A percentile compares a stretch with the other conserved stretches of the same genome.
phyloP scores from a whole-genome alignment of 2,888 invertebrate species.

The Ametastegia equiseti region DNA sequence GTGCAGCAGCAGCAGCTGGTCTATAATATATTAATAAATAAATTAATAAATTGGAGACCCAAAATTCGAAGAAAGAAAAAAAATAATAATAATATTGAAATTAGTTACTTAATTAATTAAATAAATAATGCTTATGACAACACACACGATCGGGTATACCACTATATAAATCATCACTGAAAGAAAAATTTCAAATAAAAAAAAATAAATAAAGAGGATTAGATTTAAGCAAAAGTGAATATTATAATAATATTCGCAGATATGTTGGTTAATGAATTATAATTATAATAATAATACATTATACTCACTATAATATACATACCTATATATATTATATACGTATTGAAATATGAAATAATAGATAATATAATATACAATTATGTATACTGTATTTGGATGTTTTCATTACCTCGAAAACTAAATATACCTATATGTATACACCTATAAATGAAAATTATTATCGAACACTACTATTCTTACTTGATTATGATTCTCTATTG shows the following conservation, averaged over 20 bases:
- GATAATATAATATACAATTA: not conserved
- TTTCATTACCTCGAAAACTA: slow-evolving; percentile 17
- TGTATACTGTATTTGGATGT: slow-evolving; percentile 24
- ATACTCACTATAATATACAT: not conserved
- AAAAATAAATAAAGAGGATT: no score
- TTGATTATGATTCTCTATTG: slow-evolving; percentile 9
- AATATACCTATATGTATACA: not conserved
- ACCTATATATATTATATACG: not conserved
- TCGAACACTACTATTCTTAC: not conserved
- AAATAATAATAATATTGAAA: slow-evolving; percentile 6
- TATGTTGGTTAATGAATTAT: slow-evolving; percentile 13
- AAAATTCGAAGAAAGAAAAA: not conserved
- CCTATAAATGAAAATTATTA: not conserved
- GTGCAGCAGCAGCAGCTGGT: slow-evolving; percentile 2
- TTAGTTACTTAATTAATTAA: no score
- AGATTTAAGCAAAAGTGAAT: slow-evolving; percentile 23
- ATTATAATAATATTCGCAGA: slow-evolving; percentile 28
- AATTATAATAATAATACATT: slow-evolving; percentile 13
- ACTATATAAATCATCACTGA: slow-evolving; percentile 36
- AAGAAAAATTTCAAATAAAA: not conserved
- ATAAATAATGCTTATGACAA: no score
- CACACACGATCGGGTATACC: slow-evolving; percentile 14
- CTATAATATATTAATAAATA: no score
- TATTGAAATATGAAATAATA: slow-evolving; percentile 12
- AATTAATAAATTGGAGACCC: not conserved